Evolutionary conservation across 2,888 invertebrate species (phyloP).

Genomic region (Cantharis nigra): DNA sequence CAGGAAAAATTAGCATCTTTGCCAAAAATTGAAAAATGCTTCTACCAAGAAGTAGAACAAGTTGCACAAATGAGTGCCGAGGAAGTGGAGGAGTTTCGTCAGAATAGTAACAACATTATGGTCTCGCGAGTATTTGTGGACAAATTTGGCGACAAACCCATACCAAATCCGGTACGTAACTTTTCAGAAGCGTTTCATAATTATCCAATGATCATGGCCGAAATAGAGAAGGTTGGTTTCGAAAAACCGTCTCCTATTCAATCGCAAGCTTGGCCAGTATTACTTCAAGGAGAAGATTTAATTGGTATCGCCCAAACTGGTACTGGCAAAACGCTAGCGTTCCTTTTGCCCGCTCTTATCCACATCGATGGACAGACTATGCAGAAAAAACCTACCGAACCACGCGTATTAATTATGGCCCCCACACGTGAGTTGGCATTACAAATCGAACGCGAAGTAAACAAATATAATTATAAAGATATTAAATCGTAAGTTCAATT

Average conservation of each 20-base stretch:
- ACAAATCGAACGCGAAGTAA: slow-evolving; percentile 90
- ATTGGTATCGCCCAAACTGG: slow-evolving; percentile 97
- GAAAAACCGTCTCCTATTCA: slow-evolving; percentile 88
- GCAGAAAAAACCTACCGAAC: slow-evolving; percentile 78
- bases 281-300: slow-evolving; percentile 87
- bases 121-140: slow-evolving; percentile 70
- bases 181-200: slow-evolving; percentile 83
- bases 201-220: slow-evolving; percentile 82
- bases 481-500: slow-evolving; percentile 72
- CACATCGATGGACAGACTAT: slow-evolving; percentile 86
- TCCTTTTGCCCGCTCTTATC: slow-evolving; percentile 88
- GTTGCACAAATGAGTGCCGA: slow-evolving; percentile 68
- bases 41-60: slow-evolving; percentile 78
- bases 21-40: slow-evolving; percentile 75
- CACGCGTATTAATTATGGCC: slow-evolving; percentile 86
- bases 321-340: slow-evolving; percentile 93
- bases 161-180: slow-evolving; percentile 78
- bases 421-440: slow-evolving; percentile 92
- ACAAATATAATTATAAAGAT: slow-evolving; percentile 85
- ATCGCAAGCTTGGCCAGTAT: slow-evolving; percentile 92
- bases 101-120: slow-evolving; percentile 72
- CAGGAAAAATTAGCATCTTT: slow-evolving; percentile 67
- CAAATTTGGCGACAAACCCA: slow-evolving; percentile 48
- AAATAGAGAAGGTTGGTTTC: slow-evolving; percentile 83
- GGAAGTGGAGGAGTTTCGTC: slow-evolving; percentile 68